A percentile compares a stretch with the other conserved stretches of the same genome.
Conservation (phyloP, 37 sponge, comb jelly and placozoan genomes). For the Spongia lamella region DNA sequence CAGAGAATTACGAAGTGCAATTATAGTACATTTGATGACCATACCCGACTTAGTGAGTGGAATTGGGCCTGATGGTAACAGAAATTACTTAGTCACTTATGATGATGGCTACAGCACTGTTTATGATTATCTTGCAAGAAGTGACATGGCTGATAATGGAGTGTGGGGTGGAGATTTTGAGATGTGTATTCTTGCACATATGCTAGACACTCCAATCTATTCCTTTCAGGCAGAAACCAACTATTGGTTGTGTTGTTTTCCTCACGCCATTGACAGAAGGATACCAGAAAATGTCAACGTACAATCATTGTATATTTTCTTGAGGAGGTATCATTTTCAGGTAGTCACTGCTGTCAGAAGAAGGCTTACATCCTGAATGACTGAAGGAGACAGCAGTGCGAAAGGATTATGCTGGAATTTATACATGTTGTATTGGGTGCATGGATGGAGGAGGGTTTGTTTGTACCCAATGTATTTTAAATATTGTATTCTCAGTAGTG, state of each 20-base stretch:
- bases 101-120: no score
- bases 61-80: no score
- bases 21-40: not conserved
- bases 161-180: constrained; percentile 6
- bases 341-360: not conserved
- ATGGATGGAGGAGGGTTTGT: no score
- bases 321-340: not conserved
- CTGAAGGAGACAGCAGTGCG: no score
- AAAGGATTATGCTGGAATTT: no score
- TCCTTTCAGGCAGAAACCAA: not conserved
- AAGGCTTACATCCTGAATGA: no score
- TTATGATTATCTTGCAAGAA: no score
- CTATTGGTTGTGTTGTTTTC: not conserved
- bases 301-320: not conserved
- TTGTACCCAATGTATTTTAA: no score
- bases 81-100: no score
- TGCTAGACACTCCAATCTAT: not conserved
- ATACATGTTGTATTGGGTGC: no score
- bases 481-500: no score
- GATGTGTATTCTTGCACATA: no score
- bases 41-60: not conserved
- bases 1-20: not conserved
- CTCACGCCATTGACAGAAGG: not conserved
- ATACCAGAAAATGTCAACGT: not conserved
- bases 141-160: constrained; percentile 1